phyloP scores from a whole-genome alignment of 2,888 invertebrate genomes.

The Drepanosiphum platanoidis region DNA sequence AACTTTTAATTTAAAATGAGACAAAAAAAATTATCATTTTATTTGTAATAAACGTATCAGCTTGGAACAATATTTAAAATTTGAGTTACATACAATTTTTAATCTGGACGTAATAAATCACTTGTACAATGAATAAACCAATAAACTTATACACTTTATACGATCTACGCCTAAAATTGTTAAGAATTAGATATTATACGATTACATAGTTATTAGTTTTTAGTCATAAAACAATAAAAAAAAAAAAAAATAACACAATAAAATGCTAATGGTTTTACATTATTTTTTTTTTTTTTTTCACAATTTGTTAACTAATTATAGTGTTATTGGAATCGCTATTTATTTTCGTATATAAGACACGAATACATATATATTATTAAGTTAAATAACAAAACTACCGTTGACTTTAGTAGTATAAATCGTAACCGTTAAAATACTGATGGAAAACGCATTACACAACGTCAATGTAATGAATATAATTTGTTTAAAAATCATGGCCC shows the following conservation, averaged over 20 bases:
- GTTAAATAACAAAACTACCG: not conserved
- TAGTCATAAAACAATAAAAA: not conserved
- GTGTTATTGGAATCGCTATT: not conserved
- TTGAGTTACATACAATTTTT: slow-evolving; percentile 40
- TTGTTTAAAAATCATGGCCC: not conserved
- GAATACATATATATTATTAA: not conserved
- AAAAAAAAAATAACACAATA: slow-evolving; percentile 25
- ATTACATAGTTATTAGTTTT: slow-evolving; percentile 32
- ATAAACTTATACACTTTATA: slow-evolving; percentile 43
- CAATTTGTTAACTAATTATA: slow-evolving; percentile 17
- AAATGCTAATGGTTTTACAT: slow-evolving; percentile 32
- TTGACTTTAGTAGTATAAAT: not conserved
- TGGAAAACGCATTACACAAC: not conserved
- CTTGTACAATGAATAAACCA: slow-evolving; percentile 33
- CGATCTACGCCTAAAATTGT: slow-evolving; percentile 24
- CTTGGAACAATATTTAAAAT: slow-evolving; percentile 49
- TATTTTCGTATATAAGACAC: not conserved
- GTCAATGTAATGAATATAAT: not conserved
- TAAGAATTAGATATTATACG: slow-evolving; percentile 36
- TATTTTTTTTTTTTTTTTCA: no score
- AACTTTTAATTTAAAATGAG: slow-evolving; percentile 28
- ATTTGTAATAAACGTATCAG: slow-evolving; percentile 49
- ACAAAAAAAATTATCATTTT: slow-evolving; percentile 51
- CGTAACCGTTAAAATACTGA: not conserved
- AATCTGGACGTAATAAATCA: slow-evolving; percentile 19